A percentile compares a stretch with the other conserved stretches of the same genome.
Evolutionary conservation across 2,113 vertebrate genomes (phyloP).

Genomic region (Camelus dromedarius): DNA sequence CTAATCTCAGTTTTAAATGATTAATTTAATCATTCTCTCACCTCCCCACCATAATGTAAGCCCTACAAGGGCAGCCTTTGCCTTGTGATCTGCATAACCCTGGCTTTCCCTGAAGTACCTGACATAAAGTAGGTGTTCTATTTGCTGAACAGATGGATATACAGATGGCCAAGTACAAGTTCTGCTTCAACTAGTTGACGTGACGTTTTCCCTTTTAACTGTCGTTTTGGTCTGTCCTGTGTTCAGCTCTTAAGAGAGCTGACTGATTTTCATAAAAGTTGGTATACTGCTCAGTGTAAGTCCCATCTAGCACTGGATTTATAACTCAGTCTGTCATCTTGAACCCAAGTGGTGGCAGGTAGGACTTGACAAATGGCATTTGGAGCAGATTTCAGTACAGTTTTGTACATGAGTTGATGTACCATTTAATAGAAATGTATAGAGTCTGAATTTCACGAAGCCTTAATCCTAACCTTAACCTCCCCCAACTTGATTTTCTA

Average conservation of each 20-base stretch:
- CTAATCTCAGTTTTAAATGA: conserved; percentile 5
- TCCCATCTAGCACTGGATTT: conserved; percentile 73
- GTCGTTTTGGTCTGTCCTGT: conserved; percentile 38
- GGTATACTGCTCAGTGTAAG: conserved; percentile 24
- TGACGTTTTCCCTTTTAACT: conserved; percentile 55
- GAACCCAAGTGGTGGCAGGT: conserved; percentile 78
- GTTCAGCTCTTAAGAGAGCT: conserved; percentile 41
- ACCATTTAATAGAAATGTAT: conserved; percentile 75
- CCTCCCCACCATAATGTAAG: not conserved
- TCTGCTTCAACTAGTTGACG: not conserved
- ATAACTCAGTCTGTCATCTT: conserved; percentile 75
- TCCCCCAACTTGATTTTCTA: conserved; percentile 30
- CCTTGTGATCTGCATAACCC: not conserved
- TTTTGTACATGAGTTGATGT: conserved; percentile 67
- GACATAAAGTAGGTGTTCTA: not conserved
- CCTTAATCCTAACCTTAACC: conserved; percentile 67
- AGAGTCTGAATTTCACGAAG: conserved; percentile 71
- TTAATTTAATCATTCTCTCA: not conserved
- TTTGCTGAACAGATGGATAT: conserved; percentile 6
- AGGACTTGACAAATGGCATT: conserved; percentile 77
- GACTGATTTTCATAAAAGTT: conserved; percentile 74
- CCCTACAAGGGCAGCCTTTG: not conserved
- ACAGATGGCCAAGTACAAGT: not conserved
- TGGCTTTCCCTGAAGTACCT: not conserved
- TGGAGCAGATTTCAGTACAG: conserved; percentile 72